phyloP scores from a whole-genome alignment of 2,113 vertebrate genomes.

The Gymnogyps californianus region DNA sequence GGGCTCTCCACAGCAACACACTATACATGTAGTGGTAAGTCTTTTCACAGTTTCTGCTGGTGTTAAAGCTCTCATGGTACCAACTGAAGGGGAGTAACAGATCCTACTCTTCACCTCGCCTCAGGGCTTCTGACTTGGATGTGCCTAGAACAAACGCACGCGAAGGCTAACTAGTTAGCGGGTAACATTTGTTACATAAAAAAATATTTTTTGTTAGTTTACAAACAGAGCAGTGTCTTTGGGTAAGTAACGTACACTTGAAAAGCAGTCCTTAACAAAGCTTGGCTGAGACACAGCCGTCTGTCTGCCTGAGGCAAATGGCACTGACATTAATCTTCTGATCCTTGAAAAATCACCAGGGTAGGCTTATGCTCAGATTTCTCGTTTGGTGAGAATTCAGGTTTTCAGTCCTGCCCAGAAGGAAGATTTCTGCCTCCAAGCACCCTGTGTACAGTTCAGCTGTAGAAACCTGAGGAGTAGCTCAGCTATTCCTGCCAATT shows the following conservation, averaged over 20 bases:
- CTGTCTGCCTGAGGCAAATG: not conserved
- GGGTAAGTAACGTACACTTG: not conserved
- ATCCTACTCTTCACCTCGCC: not conserved
- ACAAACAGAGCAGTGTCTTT: not conserved
- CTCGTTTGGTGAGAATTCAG: not conserved
- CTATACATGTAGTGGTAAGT: constrained; percentile 99
- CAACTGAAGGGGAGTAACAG: constrained; percentile 1
- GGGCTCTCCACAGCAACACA: constrained; percentile 94
- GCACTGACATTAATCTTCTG: not conserved
- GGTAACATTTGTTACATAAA: not conserved
- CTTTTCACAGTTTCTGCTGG: constrained; percentile 72
- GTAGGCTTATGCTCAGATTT: not conserved
- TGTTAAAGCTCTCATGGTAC: constrained; percentile 55
- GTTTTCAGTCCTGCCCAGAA: not conserved
- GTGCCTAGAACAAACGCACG: not conserved
- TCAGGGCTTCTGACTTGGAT: not conserved
- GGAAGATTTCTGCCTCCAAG: not conserved
- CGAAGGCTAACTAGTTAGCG: not conserved
- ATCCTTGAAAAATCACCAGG: not conserved
- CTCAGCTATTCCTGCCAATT: not conserved
- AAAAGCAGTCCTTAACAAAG: not conserved
- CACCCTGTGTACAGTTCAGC: not conserved
- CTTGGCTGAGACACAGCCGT: not conserved
- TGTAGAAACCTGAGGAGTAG: not conserved
- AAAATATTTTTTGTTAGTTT: not conserved